Conservation (phyloP, 2,113 vertebrate species). For the Salminus brasiliensis region DNA sequence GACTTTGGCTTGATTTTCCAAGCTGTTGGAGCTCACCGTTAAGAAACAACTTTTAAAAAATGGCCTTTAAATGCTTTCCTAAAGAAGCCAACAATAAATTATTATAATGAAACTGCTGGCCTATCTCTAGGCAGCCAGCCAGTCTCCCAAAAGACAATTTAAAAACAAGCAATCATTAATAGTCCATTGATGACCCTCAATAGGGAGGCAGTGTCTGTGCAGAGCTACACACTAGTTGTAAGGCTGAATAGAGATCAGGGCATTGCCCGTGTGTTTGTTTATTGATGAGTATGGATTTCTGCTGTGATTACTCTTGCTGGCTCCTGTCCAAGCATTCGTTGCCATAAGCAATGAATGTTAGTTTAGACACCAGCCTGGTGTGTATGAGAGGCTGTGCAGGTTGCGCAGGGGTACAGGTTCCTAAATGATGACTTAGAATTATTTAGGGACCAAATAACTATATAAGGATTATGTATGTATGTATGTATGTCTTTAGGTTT, state of each 20-base stretch:
- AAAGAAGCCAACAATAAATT: neutral
- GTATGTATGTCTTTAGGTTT: too few species aligned
- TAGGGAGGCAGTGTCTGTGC: neutral
- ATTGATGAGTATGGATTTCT: constrained; percentile 19
- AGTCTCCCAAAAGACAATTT: constrained; percentile 14
- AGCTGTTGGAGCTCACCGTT: neutral
- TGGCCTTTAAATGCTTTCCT: neutral
- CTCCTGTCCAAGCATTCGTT: constrained; percentile 12
- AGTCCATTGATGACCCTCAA: neutral
- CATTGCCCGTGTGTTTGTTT: constrained; percentile 15
- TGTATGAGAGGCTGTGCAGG: neutral
- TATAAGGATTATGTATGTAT: too few species aligned
- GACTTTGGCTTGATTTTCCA: neutral
- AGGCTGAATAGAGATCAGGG: constrained; percentile 8
- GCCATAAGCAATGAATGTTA: neutral
- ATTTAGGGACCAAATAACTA: neutral
- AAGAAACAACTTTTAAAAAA: constrained; percentile 1
- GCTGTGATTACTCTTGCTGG: constrained; percentile 19
- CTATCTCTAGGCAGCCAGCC: neutral
- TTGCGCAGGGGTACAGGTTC: neutral
- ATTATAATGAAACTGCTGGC: constrained; percentile 7
- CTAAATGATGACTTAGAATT: neutral
- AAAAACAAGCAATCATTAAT: neutral
- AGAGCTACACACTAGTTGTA: neutral
- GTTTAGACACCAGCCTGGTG: neutral